Evolutionary conservation across 2,888 invertebrate species (phyloP), one percentile per base, ranked within the genome.

Genomic region (Polyommatus iphigenia): DNA sequence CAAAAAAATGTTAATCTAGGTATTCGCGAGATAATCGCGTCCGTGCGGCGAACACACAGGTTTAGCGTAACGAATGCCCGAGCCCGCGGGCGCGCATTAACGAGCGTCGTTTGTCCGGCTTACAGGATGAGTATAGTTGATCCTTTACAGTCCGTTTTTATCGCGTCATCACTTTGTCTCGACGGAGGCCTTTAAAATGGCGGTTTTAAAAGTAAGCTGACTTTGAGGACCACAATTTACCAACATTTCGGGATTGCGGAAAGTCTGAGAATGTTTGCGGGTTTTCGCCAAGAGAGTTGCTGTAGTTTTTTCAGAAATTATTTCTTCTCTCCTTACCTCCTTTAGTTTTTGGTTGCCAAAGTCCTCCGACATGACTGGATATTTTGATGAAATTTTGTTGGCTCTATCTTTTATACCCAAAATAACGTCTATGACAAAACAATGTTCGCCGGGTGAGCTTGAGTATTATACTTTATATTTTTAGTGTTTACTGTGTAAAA

Each of bases 91-190:
- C 36, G 15, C 36, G 41, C n/a, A 41, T 36, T 72, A 72, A 72
- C 41, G 72, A 41, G 20, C 41, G 41, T 72, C 72, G 41, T 72
- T 72, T 72, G 72, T 72, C 36, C 41, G 72, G 41, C 36, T 72
- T 36, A 72, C 36, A n/a, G 36, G 41, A 71, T 41, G 72, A 41
- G 13, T 41, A 41, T 72, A 41, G 13, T 20, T 72, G 72, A 72
- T 41, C 72, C 72, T 72, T 72, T 41, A 13, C n/a, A 72, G 41
- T 72, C 36, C 72, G 72, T 72, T 72, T 72, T 41, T 72, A 72
- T 72, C 72, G n/a, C 72, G 41, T 72, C 36, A 41, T 41, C 67
- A 18, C 67, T 67, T 67, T 67, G 29, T 67, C 67, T 67, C 29
- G 24, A 20, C 62, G 15, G 20, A 67, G 67, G 67, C 29, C 67